phyloP scores from a whole-genome alignment of 2,888 invertebrate genomes.

The Pyrocoelia pectoralis region DNA sequence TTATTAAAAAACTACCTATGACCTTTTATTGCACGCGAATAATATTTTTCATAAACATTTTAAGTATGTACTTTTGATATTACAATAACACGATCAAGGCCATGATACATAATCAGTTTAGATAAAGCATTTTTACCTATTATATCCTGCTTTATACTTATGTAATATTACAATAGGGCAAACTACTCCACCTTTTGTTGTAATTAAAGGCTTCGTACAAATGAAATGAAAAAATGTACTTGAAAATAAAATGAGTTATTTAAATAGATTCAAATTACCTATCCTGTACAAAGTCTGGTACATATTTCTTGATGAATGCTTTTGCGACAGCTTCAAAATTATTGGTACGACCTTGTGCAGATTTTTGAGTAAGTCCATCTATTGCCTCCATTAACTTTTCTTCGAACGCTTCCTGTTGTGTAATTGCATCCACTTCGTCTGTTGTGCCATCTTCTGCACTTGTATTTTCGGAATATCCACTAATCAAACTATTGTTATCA shows the following conservation, averaged over 20 bases:
- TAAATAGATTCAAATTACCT: constrained; percentile 57
- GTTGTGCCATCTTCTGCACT: constrained; percentile 61
- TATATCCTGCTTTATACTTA: too few species aligned
- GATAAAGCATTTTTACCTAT: too few species aligned
- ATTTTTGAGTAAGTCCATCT: constrained; percentile 89
- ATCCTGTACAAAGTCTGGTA: constrained; percentile 78
- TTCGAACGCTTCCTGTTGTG: constrained; percentile 79
- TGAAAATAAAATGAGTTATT: too few species aligned
- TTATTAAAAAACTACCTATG: too few species aligned
- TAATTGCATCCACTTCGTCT: constrained; percentile 64
- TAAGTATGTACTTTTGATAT: background rate
- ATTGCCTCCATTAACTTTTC: constrained; percentile 88
- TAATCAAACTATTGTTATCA: constrained; percentile 84
- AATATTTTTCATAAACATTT: too few species aligned
- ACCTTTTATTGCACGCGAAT: too few species aligned
- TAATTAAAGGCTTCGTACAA: too few species aligned
- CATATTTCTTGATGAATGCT: constrained; percentile 79
- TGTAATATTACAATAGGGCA: too few species aligned
- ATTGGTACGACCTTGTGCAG: constrained; percentile 80
- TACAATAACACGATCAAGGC: background rate
- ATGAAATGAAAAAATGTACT: too few species aligned
- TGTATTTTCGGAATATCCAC: constrained; percentile 78
- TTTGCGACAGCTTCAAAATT: constrained; percentile 77
- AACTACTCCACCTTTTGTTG: too few species aligned
- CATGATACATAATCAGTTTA: too few species aligned